Percentiles rank a stretch among this genome's conserved stretches.
phyloP scores from a whole-genome alignment of 2,113 vertebrate genomes.

The Tyto alba region DNA sequence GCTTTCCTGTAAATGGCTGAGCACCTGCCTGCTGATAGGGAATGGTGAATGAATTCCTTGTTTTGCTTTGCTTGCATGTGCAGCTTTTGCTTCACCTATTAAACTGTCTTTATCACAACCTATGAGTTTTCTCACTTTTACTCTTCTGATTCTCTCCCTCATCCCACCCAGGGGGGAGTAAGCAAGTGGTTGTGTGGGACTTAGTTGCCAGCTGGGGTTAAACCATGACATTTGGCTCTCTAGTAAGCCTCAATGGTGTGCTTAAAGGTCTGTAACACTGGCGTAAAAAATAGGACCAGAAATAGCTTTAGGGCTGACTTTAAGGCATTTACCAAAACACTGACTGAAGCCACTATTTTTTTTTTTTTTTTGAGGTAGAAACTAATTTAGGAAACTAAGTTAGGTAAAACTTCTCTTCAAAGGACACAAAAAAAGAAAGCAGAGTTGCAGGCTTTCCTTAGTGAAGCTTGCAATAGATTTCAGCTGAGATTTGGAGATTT shows the following conservation, averaged over 20 bases:
- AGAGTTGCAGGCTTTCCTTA: not conserved
- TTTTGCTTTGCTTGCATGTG: too few relatives aligned
- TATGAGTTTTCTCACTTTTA: not conserved
- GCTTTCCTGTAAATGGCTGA: too few relatives aligned
- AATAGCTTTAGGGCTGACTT: not conserved
- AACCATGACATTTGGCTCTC: not conserved
- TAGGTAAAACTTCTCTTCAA: not conserved
- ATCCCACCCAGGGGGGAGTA: not conserved
- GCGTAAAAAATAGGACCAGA: not conserved
- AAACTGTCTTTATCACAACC: not conserved
- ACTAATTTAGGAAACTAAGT: not conserved
- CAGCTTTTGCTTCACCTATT: not conserved
- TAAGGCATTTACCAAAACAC: not conserved
- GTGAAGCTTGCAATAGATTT: not conserved
- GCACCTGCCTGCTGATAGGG: too few relatives aligned
- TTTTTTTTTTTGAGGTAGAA: not conserved
- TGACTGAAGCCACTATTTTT: not conserved
- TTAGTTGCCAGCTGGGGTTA: not conserved
- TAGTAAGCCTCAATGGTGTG: not conserved
- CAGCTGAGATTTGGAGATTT: not conserved
- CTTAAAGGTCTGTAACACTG: not conserved
- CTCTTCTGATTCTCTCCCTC: not conserved
- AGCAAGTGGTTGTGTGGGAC: not conserved
- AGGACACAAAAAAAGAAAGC: not conserved
- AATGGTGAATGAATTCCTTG: too few relatives aligned